Conservation (phyloP, 2,797 vertebrate species). For the Paedocypris micromegethes region DNA sequence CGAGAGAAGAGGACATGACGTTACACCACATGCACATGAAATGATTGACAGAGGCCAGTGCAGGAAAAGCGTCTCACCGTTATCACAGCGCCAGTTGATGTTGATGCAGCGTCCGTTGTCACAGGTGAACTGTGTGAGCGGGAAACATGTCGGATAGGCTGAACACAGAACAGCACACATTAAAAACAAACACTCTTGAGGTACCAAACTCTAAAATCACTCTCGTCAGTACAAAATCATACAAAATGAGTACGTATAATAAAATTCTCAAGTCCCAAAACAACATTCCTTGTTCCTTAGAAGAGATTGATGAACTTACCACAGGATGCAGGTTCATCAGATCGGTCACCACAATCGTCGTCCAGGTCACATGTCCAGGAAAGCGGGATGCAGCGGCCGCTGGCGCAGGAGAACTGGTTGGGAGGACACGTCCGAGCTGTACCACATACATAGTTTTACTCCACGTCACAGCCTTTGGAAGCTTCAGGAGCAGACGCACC, state of each 20-base stretch:
- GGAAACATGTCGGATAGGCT: slow-evolving; percentile 97
- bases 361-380: slow-evolving; percentile 95
- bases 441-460: neutral
- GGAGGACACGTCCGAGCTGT: slow-evolving; percentile 88
- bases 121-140: slow-evolving; percentile 94
- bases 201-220: neutral
- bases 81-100: slow-evolving; percentile 96
- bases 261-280: too few species aligned
- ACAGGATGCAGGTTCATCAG: slow-evolving; percentile 84
- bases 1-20: slow-evolving; percentile 46
- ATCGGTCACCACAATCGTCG: slow-evolving; percentile 92
- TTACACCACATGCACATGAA: slow-evolving; percentile 49
- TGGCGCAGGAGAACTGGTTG: slow-evolving; percentile 91
- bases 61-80: slow-evolving; percentile 70
- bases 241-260: too few species aligned
- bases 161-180: slow-evolving; percentile 9
- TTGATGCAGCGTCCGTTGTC: slow-evolving; percentile 96
- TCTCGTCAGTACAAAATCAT: too few species aligned
- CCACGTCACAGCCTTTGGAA: too few species aligned
- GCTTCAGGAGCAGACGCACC: slow-evolving; percentile 53
- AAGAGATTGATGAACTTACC: slow-evolving; percentile 59
- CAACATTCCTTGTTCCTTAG: too few species aligned
- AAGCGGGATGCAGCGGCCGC: slow-evolving; percentile 88
- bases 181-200: too few species aligned
- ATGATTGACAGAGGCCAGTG: slow-evolving; percentile 33